Evolutionary conservation across 2,113 vertebrate genomes (phyloP), one percentile per base, ranked within the genome.

Genomic region (Daubentonia madagascariensis): DNA sequence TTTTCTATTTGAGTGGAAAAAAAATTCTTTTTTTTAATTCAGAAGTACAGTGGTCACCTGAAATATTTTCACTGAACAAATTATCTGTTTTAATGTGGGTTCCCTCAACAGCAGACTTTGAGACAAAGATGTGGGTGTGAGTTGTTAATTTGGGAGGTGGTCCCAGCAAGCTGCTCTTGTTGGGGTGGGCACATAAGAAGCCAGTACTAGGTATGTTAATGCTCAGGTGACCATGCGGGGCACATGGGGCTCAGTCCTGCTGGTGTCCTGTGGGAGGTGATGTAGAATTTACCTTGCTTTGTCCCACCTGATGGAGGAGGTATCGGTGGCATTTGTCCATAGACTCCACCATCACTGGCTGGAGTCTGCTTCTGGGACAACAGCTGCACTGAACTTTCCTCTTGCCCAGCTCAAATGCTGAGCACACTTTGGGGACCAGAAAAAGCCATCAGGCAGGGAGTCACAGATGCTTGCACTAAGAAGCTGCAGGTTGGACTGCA

Each of bases 11-110:
- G 40, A 72, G 16, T 32, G 35, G 9, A 61, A 89, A 89, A 76
- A 91, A 57, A 85, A 59, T 54, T 75, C 25, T 86, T 65, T 76
- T 61, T 40, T 9, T 96, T 54, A 84, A 73, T 40, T 48, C 43
- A 87, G 40, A 79, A 73, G 14, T 50, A 54, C 61, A 67, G 54
- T 23, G 22, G 1, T 50, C 37, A 89, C 7, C 32, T 75, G 73
- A 68, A 43, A 43, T 75, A 73, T 84, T 70, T 87, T 79, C 45
- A 72, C 32, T 78, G 28, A 90, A 78, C 0, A 28, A 83, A 40
- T 25, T 63, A 43, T 85, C 70, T 89, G 3, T 52, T 3, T 85
- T 81, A 85, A 20, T 48, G 76, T 57, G 11, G 22, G 6, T 54
- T 86, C 8, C 22, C 4, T 4, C 7, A 3, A 86, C 83, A 89